phyloP scores from a whole-genome alignment of 2,113 vertebrate genomes.

The Poeciliopsis turrubarensis region DNA sequence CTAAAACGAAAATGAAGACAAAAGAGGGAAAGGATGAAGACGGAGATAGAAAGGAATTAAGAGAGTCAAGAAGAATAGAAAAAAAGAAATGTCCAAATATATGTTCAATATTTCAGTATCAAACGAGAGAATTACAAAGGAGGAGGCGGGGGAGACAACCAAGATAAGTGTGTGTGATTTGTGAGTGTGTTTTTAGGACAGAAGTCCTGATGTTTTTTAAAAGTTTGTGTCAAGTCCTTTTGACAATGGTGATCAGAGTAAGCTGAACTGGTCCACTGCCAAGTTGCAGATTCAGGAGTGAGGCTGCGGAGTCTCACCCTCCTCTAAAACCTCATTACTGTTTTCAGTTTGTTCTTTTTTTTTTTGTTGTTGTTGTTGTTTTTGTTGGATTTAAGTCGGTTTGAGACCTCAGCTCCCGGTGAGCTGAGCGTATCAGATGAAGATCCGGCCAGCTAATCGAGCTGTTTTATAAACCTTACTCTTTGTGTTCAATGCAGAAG shows the following conservation, averaged over 20 bases:
- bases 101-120: conserved; percentile 80
- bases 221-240: conserved; percentile 79
- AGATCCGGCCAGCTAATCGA: conserved; percentile 61
- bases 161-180: conserved; percentile 80
- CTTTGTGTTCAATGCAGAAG: conserved; percentile 61
- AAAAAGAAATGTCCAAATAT: conserved; percentile 79
- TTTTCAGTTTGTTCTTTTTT: conserved; percentile 47
- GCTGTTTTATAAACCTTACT: conserved; percentile 72
- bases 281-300: conserved; percentile 77
- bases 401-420: conserved; percentile 71
- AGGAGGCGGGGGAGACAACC: conserved; percentile 77
- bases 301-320: conserved; percentile 70
- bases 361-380: conserved; percentile 24
- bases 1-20: conserved; percentile 77
- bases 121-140: conserved; percentile 76
- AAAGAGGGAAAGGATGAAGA: conserved; percentile 75
- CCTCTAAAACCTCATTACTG: conserved; percentile 78
- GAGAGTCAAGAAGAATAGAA: conserved; percentile 67
- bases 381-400: conserved; percentile 60
- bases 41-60: conserved; percentile 68
- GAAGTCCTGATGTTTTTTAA: conserved; percentile 82
- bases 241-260: conserved; percentile 78
- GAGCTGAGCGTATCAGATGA: conserved; percentile 65
- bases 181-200: conserved; percentile 81
- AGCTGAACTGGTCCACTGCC: conserved; percentile 81